These are phyloP conservation scores for Petaurus breviceps DNA, from an alignment of 2,113 vertebrate genomes.

Conservation along the genomic window DNA sequence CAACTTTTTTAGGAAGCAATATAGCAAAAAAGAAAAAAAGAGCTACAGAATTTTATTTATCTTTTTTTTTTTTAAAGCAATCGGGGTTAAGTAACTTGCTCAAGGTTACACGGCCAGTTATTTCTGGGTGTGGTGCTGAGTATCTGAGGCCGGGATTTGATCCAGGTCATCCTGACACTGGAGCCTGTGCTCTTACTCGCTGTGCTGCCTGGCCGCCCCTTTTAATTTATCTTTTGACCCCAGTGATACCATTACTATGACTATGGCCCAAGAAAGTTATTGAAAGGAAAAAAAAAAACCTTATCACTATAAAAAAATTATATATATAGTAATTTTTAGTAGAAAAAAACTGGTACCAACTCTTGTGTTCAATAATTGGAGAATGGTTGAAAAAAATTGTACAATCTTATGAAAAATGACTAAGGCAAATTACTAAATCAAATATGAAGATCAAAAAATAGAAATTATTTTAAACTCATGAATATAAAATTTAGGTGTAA, in stretches of 20 bases:
- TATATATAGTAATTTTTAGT: neutral
- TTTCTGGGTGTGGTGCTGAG: too few species aligned
- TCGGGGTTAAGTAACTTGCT: too few species aligned
- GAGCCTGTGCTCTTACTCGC: too few species aligned
- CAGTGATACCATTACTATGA: neutral
- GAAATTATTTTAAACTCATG: neutral
- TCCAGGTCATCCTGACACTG: too few species aligned
- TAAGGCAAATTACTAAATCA: neutral
- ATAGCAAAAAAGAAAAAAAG: neutral
- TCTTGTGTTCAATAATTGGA: neutral
- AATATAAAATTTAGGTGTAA: neutral
- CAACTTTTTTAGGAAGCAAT: neutral
- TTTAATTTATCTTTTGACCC: neutral
- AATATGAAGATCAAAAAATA: neutral
- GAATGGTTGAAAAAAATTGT: neutral
- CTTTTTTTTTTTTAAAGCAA: too few species aligned
- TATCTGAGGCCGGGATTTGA: too few species aligned
- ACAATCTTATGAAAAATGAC: neutral
- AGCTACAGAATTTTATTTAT: neutral
- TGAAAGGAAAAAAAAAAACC: neutral
- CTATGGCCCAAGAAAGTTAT: neutral
- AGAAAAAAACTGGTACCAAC: neutral
- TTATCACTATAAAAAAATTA: neutral
- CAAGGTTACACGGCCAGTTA: too few species aligned
- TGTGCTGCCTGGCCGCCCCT: too few species aligned